Percentiles rank a stretch among this genome's conserved stretches.
Evolutionary conservation across 2,113 vertebrate species (phyloP).

Genomic region (Isichthys henryi): DNA sequence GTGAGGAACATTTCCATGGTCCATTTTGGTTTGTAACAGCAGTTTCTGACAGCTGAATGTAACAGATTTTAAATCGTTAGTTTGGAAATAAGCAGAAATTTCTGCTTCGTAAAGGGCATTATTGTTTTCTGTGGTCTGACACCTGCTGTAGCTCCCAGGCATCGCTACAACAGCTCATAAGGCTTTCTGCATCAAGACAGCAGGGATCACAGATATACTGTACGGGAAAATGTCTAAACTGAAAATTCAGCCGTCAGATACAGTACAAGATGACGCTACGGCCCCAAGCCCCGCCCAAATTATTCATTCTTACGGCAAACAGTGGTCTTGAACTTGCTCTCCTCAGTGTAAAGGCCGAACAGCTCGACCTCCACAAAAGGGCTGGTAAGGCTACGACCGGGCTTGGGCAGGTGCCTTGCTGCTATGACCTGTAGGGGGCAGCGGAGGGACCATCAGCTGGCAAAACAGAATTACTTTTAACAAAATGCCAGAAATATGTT

Average conservation of each 20-base stretch:
- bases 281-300: not conserved
- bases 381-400: conserved; percentile 79
- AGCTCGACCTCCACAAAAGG: conserved; percentile 94
- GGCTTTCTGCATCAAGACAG: not conserved
- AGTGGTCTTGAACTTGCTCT: conserved; percentile 81
- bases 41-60: not conserved
- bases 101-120: not conserved
- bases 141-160: not conserved
- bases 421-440: conserved; percentile 72
- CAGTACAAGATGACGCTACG: not conserved
- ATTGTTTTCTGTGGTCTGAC: not conserved
- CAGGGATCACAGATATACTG: not conserved
- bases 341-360: conserved; percentile 77
- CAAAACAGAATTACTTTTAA: not conserved
- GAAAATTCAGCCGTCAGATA: not conserved
- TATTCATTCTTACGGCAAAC: conserved; percentile 57
- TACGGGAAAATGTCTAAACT: not conserved
- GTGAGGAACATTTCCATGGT: not conserved
- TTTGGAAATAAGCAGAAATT: not conserved
- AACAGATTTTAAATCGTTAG: not conserved
- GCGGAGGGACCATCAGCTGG: not conserved
- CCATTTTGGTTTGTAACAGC: not conserved
- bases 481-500: not conserved
- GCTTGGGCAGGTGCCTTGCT: conserved; percentile 87
- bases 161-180: not conserved